Conservation (phyloP, 2,888 invertebrate species). For the Drosophila prolongata region DNA sequence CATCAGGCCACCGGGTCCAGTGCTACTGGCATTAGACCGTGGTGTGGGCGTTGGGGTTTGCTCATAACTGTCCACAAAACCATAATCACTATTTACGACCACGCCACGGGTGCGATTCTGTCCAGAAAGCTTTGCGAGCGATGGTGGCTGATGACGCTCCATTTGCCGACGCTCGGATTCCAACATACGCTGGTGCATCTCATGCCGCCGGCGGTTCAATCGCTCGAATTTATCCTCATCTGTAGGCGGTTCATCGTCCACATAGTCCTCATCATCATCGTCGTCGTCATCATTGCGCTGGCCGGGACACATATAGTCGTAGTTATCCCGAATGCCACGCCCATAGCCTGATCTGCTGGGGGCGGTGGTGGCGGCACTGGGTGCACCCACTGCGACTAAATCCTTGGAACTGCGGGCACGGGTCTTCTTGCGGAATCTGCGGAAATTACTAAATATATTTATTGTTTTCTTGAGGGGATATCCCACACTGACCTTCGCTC, state of each 20-base stretch:
- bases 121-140: constrained; percentile 62
- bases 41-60: constrained; percentile 81
- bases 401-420: constrained; percentile 84
- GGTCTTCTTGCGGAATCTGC: constrained; percentile 84
- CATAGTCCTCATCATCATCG: constrained; percentile 81
- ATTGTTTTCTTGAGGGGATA: fast-evolving
- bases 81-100: constrained; percentile 69
- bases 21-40: constrained; percentile 79
- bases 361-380: constrained; percentile 24
- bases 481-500: constrained; percentile 84
- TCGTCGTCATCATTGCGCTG: constrained; percentile 78
- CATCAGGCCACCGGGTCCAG: constrained; percentile 50
- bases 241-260: constrained; percentile 80
- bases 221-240: constrained; percentile 84
- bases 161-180: constrained; percentile 81
- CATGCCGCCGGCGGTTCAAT: constrained; percentile 83
- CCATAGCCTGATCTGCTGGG: constrained; percentile 24
- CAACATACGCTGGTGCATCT: constrained; percentile 84
- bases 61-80: constrained; percentile 82
- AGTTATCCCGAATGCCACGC: constrained; percentile 74
- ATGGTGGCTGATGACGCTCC: constrained; percentile 61
- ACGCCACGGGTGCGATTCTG: constrained; percentile 52
- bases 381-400: constrained; percentile 47
- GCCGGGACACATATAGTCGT: constrained; percentile 80
- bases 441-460: background rate